Base-by-base conservation (phyloP, 2,797 vertebrate species). In the Nannoperca obscura region DNA sequence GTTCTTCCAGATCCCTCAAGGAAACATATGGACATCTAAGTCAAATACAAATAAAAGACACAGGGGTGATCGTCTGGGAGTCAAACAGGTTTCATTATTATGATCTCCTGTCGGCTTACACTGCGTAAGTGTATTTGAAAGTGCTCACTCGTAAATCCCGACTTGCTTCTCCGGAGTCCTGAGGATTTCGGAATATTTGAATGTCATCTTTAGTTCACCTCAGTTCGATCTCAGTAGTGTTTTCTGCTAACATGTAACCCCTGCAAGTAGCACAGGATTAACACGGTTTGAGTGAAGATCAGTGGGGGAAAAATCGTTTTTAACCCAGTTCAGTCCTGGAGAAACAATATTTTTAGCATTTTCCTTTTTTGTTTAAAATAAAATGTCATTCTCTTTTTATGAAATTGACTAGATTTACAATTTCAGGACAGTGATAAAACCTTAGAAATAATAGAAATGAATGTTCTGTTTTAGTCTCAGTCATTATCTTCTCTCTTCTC, bases 11-110 rank as follows among this genome's bases (percentile, higher is more conserved):
- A 92, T 92, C 85, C 87, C 87, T 86, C 66, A 83, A 88, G 86
- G 89, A 90, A 93, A 93, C 93, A 94, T 92, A 94, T 94, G 92
- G 90, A 30, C 80, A 27, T 74, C 53, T 86, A 85, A 84, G 87
- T 83, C 84, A 55, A 88, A 91, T 87, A 75, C 89, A 86, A 89
- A 91, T 86, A 86, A 86, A 81, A 86, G 78, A 79, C 85, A 87
- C 80, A 70, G 76, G 83, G 86, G 82, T 90, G 86, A 91, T 85
- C 55, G 7, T 88, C 85, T 75, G 88, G 82, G 85, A 91, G 88
- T 92, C 80, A 84, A 81, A 81, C 75, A 83, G 85, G 76, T 90
- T 89, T 91, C 66, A 84, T 90, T 86, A 86, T 86, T 84, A 80
- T 78, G 66, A 84, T 87, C 84, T 82, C 36, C 47, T 82, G 66